These are phyloP conservation scores for Ahaetulla prasina DNA, from an alignment of 2,113 vertebrate genomes.

Conservation along the genomic window DNA sequence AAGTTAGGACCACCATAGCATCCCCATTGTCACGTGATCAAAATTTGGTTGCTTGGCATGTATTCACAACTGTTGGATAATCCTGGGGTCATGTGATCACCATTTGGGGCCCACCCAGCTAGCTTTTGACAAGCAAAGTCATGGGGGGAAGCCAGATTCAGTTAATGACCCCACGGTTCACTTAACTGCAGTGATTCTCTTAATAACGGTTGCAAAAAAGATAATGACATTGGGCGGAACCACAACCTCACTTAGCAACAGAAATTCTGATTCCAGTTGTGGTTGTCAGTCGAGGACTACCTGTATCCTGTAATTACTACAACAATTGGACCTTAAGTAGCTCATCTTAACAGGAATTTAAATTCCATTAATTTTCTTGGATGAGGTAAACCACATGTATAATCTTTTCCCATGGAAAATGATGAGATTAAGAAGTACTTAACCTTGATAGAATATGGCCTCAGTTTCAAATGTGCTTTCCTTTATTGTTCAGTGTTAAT, in stretches of 20 bases:
- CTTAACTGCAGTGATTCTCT: neutral
- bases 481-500: neutral
- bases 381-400: neutral
- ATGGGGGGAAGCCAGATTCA: neutral
- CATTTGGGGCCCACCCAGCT: neutral
- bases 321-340: neutral
- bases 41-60: neutral
- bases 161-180: neutral
- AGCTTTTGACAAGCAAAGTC: neutral
- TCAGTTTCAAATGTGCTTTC: conserved; percentile 2
- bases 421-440: neutral
- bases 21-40: neutral
- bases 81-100: neutral
- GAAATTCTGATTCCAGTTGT: neutral
- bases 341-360: neutral
- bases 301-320: neutral
- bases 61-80: neutral
- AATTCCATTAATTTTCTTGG: neutral
- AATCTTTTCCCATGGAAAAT: neutral
- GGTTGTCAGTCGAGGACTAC: neutral
- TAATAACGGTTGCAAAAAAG: neutral
- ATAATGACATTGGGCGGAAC: neutral
- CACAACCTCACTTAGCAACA: neutral
- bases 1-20: neutral
- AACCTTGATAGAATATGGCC: conserved; percentile 18